These are phyloP conservation scores for Drosophila parthenogenetica DNA, from an alignment of 2,888 invertebrate species.

Conservation along the genomic window DNA sequence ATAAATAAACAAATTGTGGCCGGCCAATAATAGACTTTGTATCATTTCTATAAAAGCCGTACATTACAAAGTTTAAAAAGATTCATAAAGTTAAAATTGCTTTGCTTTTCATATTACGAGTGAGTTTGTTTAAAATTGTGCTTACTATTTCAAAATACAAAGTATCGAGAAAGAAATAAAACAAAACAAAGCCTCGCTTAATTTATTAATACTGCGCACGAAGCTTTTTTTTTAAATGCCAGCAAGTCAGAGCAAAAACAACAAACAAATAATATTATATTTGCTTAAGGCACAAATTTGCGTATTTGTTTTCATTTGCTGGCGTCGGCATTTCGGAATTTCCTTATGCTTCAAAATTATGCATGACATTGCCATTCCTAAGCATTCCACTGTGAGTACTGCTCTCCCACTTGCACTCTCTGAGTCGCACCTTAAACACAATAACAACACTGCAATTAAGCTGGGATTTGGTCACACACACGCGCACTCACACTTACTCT, in stretches of 20 bases:
- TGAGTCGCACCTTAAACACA: constrained; percentile 10
- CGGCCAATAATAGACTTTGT: constrained; percentile 8
- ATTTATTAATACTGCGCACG: constrained; percentile 55
- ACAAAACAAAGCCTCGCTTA: constrained; percentile 25
- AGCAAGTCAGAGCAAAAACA: constrained; percentile 15
- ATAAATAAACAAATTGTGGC: constrained; percentile 41
- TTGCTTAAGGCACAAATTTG: constrained; percentile 34
- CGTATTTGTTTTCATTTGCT: constrained; percentile 46
- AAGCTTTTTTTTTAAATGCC: neutral
- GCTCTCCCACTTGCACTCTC: constrained; percentile 22
- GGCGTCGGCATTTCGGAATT: constrained; percentile 74
- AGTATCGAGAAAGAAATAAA: constrained; percentile 12
- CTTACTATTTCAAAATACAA: neutral
- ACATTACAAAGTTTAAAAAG: neutral
- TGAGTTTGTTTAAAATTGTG: neutral
- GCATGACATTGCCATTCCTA: constrained; percentile 49
- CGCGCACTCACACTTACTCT: neutral
- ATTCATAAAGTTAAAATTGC: neutral
- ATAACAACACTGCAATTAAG: constrained; percentile 19
- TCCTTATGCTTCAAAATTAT: constrained; percentile 55
- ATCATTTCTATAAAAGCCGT: constrained; percentile 6
- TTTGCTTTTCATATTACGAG: neutral
- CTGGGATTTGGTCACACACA: constrained; percentile 23
- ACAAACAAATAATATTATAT: constrained; percentile 21
- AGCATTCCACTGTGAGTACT: constrained; percentile 19